Percentiles rank a stretch among this genome's conserved stretches.
These are phyloP conservation scores for Eidolon dupreanum DNA, from an alignment of 2,797 vertebrate genomes.

Conservation along the genomic window DNA sequence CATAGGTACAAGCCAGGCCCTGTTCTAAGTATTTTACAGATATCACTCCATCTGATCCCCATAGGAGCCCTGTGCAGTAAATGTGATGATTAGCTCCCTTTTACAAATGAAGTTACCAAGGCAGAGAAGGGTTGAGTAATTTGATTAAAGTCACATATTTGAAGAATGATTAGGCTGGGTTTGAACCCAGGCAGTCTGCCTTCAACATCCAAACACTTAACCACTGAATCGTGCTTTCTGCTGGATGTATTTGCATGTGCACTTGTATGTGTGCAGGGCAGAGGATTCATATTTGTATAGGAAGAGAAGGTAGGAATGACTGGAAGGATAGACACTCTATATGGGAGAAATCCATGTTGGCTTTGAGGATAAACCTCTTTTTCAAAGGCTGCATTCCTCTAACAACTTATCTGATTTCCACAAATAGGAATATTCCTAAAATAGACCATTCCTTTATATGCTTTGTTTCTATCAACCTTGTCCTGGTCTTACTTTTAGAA, in stretches of 20 bases:
- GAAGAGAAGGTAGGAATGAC: neutral
- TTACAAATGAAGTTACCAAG: neutral
- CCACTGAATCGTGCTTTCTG: no score
- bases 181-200: neutral
- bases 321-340: neutral
- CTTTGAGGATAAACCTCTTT: constrained; percentile 53
- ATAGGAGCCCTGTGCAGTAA: neutral
- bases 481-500: constrained; percentile 58
- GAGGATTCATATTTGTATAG: neutral
- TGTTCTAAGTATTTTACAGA: neutral
- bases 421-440: constrained; percentile 57
- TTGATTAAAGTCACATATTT: neutral
- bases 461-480: constrained; percentile 51
- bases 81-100: neutral
- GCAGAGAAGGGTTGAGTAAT: neutral
- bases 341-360: neutral
- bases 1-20: neutral
- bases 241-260: neutral
- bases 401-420: constrained; percentile 35
- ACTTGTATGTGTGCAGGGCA: neutral
- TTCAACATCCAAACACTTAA: neutral
- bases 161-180: neutral
- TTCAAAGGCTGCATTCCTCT: constrained; percentile 47
- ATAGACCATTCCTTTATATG: constrained; percentile 65
- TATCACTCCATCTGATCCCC: neutral